Evolutionary conservation across 2,888 invertebrate genomes (phyloP).

Genomic region (Drosophila cognata): DNA sequence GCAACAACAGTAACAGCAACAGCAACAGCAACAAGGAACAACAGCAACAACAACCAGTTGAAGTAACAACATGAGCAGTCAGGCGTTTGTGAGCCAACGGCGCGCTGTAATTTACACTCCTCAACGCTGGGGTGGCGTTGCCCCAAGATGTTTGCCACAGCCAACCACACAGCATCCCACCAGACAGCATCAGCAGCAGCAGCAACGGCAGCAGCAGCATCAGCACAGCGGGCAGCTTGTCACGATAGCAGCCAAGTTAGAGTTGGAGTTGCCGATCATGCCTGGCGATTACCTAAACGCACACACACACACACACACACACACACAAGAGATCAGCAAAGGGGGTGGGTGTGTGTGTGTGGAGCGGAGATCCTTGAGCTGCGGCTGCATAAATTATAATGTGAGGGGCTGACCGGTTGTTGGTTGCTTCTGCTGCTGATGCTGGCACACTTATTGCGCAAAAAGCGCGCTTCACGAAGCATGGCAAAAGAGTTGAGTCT

Average conservation of each 20-base stretch:
- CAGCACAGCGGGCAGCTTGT: conserved; percentile 76
- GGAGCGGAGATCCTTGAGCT: conserved; percentile 71
- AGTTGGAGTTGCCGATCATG: conserved; percentile 64
- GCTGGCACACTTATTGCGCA: conserved; percentile 80
- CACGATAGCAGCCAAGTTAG: conserved; percentile 59
- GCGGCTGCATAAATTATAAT: conserved; percentile 76
- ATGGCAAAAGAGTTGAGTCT: conserved; percentile 65
- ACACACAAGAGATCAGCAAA: conserved; percentile 6
- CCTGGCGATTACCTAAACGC: conserved; percentile 79
- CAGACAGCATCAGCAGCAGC: neutral
- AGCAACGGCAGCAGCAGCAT: conserved; percentile 23
- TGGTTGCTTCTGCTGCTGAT: conserved; percentile 30
- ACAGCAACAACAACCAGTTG: conserved; percentile 37
- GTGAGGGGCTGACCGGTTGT: conserved; percentile 72
- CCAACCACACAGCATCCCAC: conserved; percentile 37
- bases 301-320: conserved; percentile 38
- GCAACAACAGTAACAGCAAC: conserved; percentile 1
- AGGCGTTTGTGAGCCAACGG: conserved; percentile 67
- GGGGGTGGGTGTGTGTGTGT: conserved; percentile 6
- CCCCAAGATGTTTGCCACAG: conserved; percentile 42
- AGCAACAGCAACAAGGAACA: conserved; percentile 19
- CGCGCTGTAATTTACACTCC: conserved; percentile 78
- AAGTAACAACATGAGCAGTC: conserved; percentile 54
- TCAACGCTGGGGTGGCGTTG: conserved; percentile 71
- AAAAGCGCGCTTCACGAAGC: conserved; percentile 77